Evolutionary conservation across 2,113 vertebrate genomes (phyloP).

Genomic region (Trogon melanurus): DNA sequence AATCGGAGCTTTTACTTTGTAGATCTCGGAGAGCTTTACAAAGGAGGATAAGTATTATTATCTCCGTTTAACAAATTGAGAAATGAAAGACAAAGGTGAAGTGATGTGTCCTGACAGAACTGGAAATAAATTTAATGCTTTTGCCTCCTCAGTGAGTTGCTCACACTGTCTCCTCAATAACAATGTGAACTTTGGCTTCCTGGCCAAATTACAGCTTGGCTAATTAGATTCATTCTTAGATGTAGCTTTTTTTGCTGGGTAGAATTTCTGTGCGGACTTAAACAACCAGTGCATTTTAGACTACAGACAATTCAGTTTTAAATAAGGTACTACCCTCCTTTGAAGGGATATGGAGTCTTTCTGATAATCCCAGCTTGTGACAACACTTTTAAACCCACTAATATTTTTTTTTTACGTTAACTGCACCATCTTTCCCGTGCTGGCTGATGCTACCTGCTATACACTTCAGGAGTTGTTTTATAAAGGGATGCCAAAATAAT

Average conservation of each 20-base stretch:
- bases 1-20: slow-evolving; percentile 42
- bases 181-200: neutral
- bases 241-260: neutral
- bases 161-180: neutral
- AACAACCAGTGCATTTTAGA: neutral
- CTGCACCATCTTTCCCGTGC: neutral
- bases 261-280: neutral
- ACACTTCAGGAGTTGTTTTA: neutral
- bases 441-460: neutral
- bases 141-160: neutral
- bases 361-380: neutral
- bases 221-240: neutral
- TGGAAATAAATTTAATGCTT: slow-evolving; percentile 6
- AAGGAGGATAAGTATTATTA: slow-evolving; percentile 54
- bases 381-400: neutral
- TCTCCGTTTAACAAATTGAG: slow-evolving; percentile 37
- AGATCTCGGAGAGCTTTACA: slow-evolving; percentile 34
- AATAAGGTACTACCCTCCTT: neutral
- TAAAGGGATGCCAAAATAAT: neutral
- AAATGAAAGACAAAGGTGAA: slow-evolving; percentile 44
- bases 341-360: neutral
- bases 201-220: neutral
- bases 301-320: neutral
- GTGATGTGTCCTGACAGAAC: neutral
- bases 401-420: neutral